Evolutionary conservation across 1,140 invertebrate species (phyloP).

Genomic region (Drosophila sp.): DNA sequence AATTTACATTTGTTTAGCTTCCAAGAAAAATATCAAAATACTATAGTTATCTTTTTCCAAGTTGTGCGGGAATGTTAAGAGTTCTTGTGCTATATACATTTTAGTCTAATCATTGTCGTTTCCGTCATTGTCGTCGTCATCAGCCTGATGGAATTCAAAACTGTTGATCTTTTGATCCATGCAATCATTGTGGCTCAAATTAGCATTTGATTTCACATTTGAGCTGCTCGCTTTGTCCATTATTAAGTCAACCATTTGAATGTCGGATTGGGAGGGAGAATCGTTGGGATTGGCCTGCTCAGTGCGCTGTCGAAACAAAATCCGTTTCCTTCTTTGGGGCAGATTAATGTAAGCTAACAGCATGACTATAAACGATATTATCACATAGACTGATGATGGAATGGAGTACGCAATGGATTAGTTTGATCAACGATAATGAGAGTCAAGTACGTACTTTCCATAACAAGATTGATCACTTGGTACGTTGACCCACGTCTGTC

Average conservation of each 20-base stretch:
- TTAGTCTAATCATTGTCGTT: constrained; percentile 14
- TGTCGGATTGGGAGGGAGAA: background rate
- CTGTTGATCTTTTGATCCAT: constrained; percentile 28
- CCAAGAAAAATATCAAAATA: constrained; percentile 11
- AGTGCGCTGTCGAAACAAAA: background rate
- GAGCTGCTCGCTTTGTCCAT: constrained; percentile 3
- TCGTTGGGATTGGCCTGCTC: constrained; percentile 2
- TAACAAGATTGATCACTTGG: constrained; percentile 25
- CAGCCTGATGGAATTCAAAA: constrained; percentile 34
- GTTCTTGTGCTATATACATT: background rate
- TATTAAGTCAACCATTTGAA: constrained; percentile 28
- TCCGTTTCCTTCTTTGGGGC: background rate
- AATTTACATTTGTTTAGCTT: constrained; percentile 12
- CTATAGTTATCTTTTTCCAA: background rate
- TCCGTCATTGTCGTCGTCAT: background rate
- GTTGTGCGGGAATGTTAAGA: constrained; percentile 35
- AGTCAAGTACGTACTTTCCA: constrained; percentile 26
- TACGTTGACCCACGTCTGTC: constrained; percentile 38
- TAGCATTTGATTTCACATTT: background rate
- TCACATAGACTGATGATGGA: constrained; percentile 33
- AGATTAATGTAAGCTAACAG: constrained; percentile 24
- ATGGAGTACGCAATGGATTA: constrained; percentile 1
- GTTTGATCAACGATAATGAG: background rate
- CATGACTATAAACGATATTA: constrained; percentile 33
- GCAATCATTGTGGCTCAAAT: background rate